Evolutionary conservation across 2,888 invertebrate species (phyloP).

Genomic region (Chrysolina haemoptera): DNA sequence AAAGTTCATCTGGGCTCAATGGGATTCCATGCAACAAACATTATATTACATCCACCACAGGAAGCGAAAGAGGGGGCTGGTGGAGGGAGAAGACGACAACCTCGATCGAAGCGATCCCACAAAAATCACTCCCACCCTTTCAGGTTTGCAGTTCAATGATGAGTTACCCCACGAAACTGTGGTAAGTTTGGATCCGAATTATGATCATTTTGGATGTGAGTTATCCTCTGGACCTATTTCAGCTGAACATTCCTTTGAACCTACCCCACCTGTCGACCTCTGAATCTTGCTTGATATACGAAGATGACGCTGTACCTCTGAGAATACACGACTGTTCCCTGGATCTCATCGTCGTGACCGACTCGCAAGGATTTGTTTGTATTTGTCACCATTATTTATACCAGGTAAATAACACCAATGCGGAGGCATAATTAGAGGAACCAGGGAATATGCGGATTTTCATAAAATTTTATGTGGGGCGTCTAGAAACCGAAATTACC

Average conservation of each 20-base stretch:
- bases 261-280: constrained; percentile 77
- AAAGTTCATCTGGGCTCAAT: constrained; percentile 89
- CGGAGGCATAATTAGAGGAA: too few relatives aligned
- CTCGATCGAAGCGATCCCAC: constrained; percentile 66
- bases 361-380: constrained; percentile 81
- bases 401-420: constrained; percentile 67
- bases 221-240: constrained; percentile 52
- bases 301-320: constrained; percentile 86
- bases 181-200: constrained; percentile 71
- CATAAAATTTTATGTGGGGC: too few relatives aligned
- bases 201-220: neutral
- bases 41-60: constrained; percentile 88
- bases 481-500: too few relatives aligned
- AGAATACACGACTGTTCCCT: constrained; percentile 87
- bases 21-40: constrained; percentile 85
- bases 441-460: too few relatives aligned
- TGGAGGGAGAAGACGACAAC: constrained; percentile 75
- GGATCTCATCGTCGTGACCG: constrained; percentile 84
- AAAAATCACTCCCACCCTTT: constrained; percentile 80
- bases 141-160: constrained; percentile 89
- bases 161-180: constrained; percentile 90
- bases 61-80: constrained; percentile 78
- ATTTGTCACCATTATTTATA: constrained; percentile 89
- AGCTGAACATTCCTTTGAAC: constrained; percentile 89
- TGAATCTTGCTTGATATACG: constrained; percentile 79